These are phyloP conservation scores for Melanostoma mellinum DNA, from an alignment of 2,888 invertebrate genomes.

Conservation along the genomic window DNA sequence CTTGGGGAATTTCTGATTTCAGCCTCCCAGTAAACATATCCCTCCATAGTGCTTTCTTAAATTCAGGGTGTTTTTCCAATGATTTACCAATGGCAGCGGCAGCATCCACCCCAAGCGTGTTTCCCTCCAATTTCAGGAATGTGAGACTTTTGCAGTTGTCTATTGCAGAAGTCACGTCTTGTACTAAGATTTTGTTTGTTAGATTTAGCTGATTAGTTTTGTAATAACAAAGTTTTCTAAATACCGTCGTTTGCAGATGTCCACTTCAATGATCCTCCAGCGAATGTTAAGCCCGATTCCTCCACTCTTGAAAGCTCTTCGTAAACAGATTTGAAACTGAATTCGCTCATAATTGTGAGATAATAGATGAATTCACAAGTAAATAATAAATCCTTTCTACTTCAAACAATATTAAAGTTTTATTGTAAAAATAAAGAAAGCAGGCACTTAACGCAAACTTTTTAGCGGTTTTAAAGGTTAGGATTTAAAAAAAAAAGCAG, in stretches of 20 bases:
- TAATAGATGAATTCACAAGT: too few species aligned
- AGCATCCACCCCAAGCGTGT: slow-evolving; percentile 95
- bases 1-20: slow-evolving; percentile 96
- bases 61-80: slow-evolving; percentile 89
- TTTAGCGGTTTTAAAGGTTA: too few species aligned
- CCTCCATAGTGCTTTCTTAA: slow-evolving; percentile 94
- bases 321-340: too few species aligned
- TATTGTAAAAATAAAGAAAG: too few species aligned
- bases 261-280: slow-evolving; percentile 90
- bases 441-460: too few species aligned
- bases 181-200: slow-evolving; percentile 82
- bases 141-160: slow-evolving; percentile 86
- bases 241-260: slow-evolving; percentile 90
- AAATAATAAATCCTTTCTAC: too few species aligned
- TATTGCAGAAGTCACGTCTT: slow-evolving; percentile 90
- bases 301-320: slow-evolving; percentile 73
- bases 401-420: too few species aligned
- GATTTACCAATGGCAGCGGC: slow-evolving; percentile 92
- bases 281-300: slow-evolving; percentile 89
- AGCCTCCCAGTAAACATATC: slow-evolving; percentile 98
- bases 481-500: too few species aligned
- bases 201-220: not conserved
- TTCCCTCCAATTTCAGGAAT: slow-evolving; percentile 93
- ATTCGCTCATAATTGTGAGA: too few species aligned
- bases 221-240: not conserved